Evolutionary conservation across 2,113 vertebrate genomes (phyloP).

Genomic region (Syrrhaptes paradoxus): DNA sequence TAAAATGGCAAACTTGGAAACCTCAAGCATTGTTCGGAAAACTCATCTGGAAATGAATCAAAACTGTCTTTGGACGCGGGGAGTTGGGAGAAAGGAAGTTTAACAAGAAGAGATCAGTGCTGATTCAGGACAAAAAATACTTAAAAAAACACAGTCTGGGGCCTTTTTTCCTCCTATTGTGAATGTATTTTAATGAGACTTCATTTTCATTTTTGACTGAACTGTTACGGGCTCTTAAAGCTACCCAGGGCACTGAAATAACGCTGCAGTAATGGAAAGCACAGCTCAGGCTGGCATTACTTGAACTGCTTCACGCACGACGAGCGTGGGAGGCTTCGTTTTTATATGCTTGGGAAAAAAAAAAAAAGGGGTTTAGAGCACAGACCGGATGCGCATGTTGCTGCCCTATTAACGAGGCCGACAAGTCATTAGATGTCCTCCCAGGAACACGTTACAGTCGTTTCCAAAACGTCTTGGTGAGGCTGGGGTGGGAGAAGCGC

Average conservation of each 20-base stretch:
- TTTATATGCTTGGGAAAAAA: conserved; percentile 31
- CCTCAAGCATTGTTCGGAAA: conserved; percentile 54
- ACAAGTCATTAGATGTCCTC: conserved; percentile 16
- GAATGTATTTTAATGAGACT: conserved; percentile 61
- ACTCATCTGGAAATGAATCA: conserved; percentile 60
- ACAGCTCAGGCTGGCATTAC: conserved; percentile 42
- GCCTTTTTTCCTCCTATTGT: conserved; percentile 60
- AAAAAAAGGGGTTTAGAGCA: background rate
- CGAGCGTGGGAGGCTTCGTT: conserved; percentile 17
- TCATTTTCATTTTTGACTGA: conserved; percentile 54
- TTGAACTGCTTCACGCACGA: conserved; percentile 6
- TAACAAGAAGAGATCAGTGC: conserved; percentile 47
- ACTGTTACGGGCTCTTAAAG: conserved; percentile 31
- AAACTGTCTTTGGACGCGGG: conserved; percentile 44
- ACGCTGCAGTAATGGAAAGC: conserved; percentile 36
- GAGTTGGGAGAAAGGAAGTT: conserved; percentile 43
- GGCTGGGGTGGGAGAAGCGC: background rate
- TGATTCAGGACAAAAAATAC: conserved; percentile 62
- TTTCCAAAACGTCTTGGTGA: conserved; percentile 18
- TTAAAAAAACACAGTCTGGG: conserved; percentile 59
- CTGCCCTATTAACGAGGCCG: conserved; percentile 14
- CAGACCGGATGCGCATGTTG: conserved; percentile 5
- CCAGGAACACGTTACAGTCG: background rate
- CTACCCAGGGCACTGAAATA: conserved; percentile 33
- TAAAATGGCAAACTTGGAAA: conserved; percentile 65